Evolutionary conservation across 2,113 vertebrate genomes (phyloP), one percentile per base, ranked within the genome.

Genomic region (Aphyosemion australe): DNA sequence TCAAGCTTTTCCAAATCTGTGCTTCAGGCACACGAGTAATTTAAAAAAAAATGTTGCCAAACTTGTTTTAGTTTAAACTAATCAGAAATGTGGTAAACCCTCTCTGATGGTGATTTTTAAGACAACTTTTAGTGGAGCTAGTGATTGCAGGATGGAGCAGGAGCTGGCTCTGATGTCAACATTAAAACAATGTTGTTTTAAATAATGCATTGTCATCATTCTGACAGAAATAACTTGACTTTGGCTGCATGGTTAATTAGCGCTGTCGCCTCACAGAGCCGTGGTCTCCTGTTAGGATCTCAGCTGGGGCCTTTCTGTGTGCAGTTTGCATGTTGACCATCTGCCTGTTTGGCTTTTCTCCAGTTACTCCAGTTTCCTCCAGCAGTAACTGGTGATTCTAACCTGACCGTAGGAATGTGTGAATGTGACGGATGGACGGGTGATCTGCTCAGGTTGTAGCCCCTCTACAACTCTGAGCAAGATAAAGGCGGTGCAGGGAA

Each of bases 51-150:
- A 13, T 31, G 14, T 1, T 54, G 26, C 55, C n/a, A 34, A 55
- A 14, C 16, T 53, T 54, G 37, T 53, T 49, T 32, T 10, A 61
- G 50, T 18, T 8, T 39, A 46, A 80, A 71, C 49, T 45, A 61
- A 69, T 46, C 26, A 42, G 16, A 72, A 21, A 47, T 12, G 34
- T 39, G 4, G 7, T 50, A 45, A 37, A 16, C 52, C 34, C 3
- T 69, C 58, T 58, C 50, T 13, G 20, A 20, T 15, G 7, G 14
- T 57, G 12, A 21, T 57, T 6, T 41, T 41, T 42, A 13, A 12
- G 9, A 39, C 37, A 39, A 12, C 3, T 42, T 42, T 42, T 12
- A 12, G 1, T 13, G 12, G 41, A 13, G 12, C 12, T 42, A 8
- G 37, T 37, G n/a, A 50, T 12, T 50, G 47, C 18, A 62, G 13